Conservation (phyloP, 2,888 invertebrate genomes). For the Himalopsyche japonica region DNA sequence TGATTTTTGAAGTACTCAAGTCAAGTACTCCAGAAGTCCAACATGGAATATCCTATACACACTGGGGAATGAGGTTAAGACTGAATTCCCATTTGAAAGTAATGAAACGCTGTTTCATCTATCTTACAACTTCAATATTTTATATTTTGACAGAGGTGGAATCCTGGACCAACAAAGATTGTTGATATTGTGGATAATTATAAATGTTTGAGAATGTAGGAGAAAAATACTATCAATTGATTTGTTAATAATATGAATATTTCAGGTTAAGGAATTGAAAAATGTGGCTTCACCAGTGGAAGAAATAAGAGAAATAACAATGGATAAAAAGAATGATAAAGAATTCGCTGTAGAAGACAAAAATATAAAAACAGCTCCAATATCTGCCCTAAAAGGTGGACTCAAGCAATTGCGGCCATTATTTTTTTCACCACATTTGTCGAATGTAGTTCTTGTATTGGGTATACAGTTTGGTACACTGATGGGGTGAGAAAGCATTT, state of each 20-base stretch:
- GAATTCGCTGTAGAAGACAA: constrained; percentile 45
- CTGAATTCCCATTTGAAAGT: too few species aligned
- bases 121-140: too few species aligned
- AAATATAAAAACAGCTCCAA: constrained; percentile 49
- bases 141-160: too few species aligned
- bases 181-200: too few species aligned
- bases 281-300: not conserved
- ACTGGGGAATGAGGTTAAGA: too few species aligned
- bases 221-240: too few species aligned
- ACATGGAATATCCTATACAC: too few species aligned
- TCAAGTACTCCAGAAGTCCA: too few species aligned
- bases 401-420: constrained; percentile 67
- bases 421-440: constrained; percentile 64
- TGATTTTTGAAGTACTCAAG: too few species aligned
- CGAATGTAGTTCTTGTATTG: constrained; percentile 66
- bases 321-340: not conserved
- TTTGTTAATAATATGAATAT: not conserved
- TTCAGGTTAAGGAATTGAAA: constrained; percentile 11
- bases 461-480: constrained; percentile 68
- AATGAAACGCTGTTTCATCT: too few species aligned
- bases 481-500: constrained; percentile 60
- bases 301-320: not conserved
- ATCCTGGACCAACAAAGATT: too few species aligned
- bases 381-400: constrained; percentile 62
- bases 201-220: too few species aligned